A percentile compares a stretch with the other conserved stretches of the same genome.
These are phyloP conservation scores for Cosmopolites sordidus DNA, from an alignment of 2,888 invertebrate genomes.

Conservation along the genomic window DNA sequence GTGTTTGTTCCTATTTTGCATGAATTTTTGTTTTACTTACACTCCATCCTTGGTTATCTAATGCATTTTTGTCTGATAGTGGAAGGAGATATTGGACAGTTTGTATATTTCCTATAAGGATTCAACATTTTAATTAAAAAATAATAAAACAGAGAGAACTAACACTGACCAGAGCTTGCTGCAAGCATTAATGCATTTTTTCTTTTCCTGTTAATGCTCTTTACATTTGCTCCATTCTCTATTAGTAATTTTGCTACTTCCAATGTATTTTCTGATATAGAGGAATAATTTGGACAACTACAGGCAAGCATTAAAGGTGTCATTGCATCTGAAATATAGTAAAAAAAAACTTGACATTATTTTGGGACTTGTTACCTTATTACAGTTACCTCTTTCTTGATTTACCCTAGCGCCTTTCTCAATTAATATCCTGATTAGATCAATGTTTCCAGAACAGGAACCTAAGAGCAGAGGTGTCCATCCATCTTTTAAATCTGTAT, in stretches of 20 bases:
- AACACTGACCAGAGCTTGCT: conserved; percentile 39
- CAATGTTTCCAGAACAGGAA: conserved; percentile 54
- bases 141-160: too few relatives aligned
- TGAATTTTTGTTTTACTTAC: conserved; percentile 48
- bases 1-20: too few relatives aligned
- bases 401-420: conserved; percentile 58
- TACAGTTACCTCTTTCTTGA: conserved; percentile 28
- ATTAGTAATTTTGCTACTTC: conserved; percentile 48
- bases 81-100: conserved; percentile 55
- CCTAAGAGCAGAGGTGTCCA: conserved; percentile 62
- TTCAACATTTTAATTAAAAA: neutral
- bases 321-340: conserved; percentile 55
- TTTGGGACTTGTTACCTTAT: conserved; percentile 48
- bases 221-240: conserved; percentile 52
- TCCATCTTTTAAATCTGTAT: conserved; percentile 51
- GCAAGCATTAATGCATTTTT: conserved; percentile 64
- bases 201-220: conserved; percentile 56
- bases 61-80: conserved; percentile 53
- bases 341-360: too few relatives aligned
- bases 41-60: conserved; percentile 60
- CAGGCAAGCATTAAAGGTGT: conserved; percentile 62
- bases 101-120: conserved; percentile 47
- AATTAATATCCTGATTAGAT: conserved; percentile 53
- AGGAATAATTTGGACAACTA: conserved; percentile 51
- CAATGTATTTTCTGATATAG: conserved; percentile 49